phyloP scores from a whole-genome alignment of 2,888 invertebrate species.

The Limnephilus lunatus region DNA sequence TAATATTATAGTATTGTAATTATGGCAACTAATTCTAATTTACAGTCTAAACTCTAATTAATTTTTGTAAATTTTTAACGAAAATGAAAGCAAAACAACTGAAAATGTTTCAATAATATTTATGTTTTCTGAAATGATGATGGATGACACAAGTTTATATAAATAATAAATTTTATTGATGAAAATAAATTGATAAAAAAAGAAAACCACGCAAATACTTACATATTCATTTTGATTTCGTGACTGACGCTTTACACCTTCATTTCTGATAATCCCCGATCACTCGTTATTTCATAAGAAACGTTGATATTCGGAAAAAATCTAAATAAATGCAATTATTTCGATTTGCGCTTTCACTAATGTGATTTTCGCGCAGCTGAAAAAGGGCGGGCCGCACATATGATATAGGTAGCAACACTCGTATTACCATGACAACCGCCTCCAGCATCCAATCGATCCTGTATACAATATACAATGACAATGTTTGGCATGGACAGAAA shows the following conservation, averaged over 20 bases:
- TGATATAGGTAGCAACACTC: constrained; percentile 48
- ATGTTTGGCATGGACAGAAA: neutral
- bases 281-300: neutral
- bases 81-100: neutral
- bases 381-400: constrained; percentile 59
- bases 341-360: constrained; percentile 33
- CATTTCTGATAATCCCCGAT: neutral
- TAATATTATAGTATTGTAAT: no score
- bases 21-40: neutral
- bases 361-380: constrained; percentile 56
- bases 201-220: neutral
- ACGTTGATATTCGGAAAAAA: neutral
- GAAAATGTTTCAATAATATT: neutral
- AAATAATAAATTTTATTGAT: neutral
- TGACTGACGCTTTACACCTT: neutral
- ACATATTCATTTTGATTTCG: neutral
- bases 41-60: neutral
- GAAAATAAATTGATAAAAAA: no score
- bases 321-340: constrained; percentile 29
- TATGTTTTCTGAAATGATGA: neutral
- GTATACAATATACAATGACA: no score
- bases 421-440: constrained; percentile 45
- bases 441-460: constrained; percentile 53
- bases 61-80: neutral
- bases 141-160: neutral